phyloP scores from a whole-genome alignment of 35 echinoderm and acorn worm species.

The Amphiura filiformis region DNA sequence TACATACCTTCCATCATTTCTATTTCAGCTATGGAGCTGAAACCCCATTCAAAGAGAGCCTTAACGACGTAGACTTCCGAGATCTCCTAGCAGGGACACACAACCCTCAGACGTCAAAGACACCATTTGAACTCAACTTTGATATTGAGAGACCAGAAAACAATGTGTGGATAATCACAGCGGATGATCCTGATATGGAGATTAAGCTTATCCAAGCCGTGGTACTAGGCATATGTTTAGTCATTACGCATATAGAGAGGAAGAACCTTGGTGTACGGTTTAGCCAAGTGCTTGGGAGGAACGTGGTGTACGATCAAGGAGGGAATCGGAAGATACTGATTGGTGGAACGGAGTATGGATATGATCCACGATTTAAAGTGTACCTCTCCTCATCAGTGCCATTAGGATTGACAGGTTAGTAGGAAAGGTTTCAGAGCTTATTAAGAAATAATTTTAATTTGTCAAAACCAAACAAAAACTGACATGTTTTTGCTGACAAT shows the following conservation, averaged over 20 bases:
- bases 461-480: too few species aligned
- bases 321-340: slow-evolving; percentile 67
- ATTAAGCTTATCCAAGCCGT: slow-evolving; percentile 75
- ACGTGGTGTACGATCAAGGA: slow-evolving; percentile 50
- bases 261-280: slow-evolving; percentile 43
- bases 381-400: slow-evolving; percentile 79
- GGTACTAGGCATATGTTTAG: slow-evolving; percentile 61
- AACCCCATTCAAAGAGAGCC: neutral
- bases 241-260: slow-evolving; percentile 82
- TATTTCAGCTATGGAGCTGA: neutral
- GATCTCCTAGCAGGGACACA: neutral
- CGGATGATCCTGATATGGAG: slow-evolving; percentile 69
- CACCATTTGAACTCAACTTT: slow-evolving; percentile 5
- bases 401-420: slow-evolving; percentile 52
- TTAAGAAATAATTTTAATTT: too few species aligned
- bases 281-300: slow-evolving; percentile 56
- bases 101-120: neutral
- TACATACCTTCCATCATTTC: neutral
- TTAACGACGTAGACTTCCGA: neutral
- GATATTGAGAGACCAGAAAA: slow-evolving; percentile 28
- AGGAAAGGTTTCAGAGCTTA: too few species aligned
- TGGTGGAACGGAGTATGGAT: slow-evolving; percentile 69
- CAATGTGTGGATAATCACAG: slow-evolving; percentile 64
- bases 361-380: slow-evolving; percentile 66
- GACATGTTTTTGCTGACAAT: too few species aligned